phyloP scores from a whole-genome alignment of 2,797 vertebrate species.

The Eutrigla gurnardus region DNA sequence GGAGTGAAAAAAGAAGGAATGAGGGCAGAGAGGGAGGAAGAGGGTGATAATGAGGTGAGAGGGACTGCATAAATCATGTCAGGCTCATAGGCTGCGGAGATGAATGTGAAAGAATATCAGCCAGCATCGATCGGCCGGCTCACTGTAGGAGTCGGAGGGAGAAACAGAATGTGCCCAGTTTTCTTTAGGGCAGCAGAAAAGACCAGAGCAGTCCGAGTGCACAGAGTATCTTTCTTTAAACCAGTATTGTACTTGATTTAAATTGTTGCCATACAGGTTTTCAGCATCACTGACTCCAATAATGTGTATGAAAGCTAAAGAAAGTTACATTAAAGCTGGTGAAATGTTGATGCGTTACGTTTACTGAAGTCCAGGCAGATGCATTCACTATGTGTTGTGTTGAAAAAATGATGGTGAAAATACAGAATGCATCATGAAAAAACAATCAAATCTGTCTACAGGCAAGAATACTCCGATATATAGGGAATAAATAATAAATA shows the following conservation, averaged over 20 bases:
- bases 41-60: constrained; percentile 79
- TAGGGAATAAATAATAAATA: not conserved
- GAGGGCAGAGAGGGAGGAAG: constrained; percentile 48
- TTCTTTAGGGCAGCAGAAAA: constrained; percentile 33
- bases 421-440: too few relatives aligned
- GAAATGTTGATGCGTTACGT: not conserved
- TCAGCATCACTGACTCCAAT: not conserved
- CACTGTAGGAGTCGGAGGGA: constrained; percentile 21
- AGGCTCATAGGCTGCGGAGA: constrained; percentile 74
- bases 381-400: too few relatives aligned
- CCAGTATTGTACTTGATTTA: not conserved
- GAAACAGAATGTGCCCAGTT: constrained; percentile 34
- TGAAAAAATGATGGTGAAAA: too few relatives aligned
- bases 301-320: not conserved
- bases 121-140: constrained; percentile 64
- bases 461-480: not conserved
- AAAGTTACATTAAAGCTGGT: too few relatives aligned
- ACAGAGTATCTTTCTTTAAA: not conserved
- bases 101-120: constrained; percentile 76
- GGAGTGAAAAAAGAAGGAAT: constrained; percentile 21
- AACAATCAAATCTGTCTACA: not conserved
- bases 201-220: constrained; percentile 4
- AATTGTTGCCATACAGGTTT: not conserved
- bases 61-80: constrained; percentile 80
- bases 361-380: too few relatives aligned